Evolutionary conservation across 1,140 invertebrate genomes (phyloP), one percentile per base, ranked within the genome.

Genomic region (Bathynomus jamesi): DNA sequence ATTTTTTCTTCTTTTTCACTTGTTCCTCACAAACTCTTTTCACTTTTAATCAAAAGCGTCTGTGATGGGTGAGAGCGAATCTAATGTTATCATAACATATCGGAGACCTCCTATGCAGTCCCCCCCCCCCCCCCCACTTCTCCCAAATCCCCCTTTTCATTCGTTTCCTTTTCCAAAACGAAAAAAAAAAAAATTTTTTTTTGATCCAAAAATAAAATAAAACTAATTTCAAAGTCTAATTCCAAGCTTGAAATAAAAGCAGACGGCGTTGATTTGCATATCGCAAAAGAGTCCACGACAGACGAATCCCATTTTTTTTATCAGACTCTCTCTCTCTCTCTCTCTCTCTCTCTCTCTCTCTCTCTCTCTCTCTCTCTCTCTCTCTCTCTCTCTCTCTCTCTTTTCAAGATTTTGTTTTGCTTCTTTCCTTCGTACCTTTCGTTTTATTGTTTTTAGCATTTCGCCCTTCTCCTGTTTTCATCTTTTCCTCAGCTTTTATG

Each of bases 151-250:
- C n/a, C n/a, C n/a, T n/a, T n/a, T n/a, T n/a, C n/a, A n/a, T n/a
- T n/a, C n/a, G n/a, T n/a, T n/a, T n/a, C n/a, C n/a, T n/a, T n/a
- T n/a, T n/a, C n/a, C n/a, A n/a, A n/a, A n/a, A n/a, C n/a, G n/a
- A n/a, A n/a, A n/a, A n/a, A n/a, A n/a, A n/a, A n/a, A n/a, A n/a
- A n/a, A n/a, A n/a, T n/a, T n/a, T n/a, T n/a, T n/a, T n/a, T n/a
- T 53, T 53, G 40, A 3, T 53, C 40, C 5, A 53, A 53, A 53
- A 53, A 53, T 53, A 53, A 53, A 53, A 53, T 53, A 53, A 53
- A 53, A 53, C 40, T 53, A 53, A 53, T 53, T 53, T 53, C 21
- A 53, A 53, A 53, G 40, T 53, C 40, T 53, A 53, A 53, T 53
- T 53, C 11, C 11, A 17, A 53, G 2, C 40, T 53, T 5, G 2